phyloP scores from a whole-genome alignment of 2,797 vertebrate genomes.

The Amblyopsis hoosieri region DNA sequence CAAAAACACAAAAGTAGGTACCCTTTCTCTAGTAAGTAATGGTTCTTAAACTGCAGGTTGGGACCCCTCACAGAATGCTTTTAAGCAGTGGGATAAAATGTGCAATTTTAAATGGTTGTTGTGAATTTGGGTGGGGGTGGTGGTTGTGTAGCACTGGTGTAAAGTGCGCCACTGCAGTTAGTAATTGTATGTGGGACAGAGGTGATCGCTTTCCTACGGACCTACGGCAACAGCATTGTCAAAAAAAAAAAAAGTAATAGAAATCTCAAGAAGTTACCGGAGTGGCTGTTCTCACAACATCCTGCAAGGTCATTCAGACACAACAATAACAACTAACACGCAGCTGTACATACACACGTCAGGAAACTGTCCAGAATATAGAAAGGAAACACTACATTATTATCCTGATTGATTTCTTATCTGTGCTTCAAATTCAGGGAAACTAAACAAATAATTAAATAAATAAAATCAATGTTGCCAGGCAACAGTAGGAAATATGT shows the following conservation, averaged over 20 bases:
- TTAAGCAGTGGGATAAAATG: too few relatives aligned
- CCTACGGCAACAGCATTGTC: slow-evolving; percentile 52
- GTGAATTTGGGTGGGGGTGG: not conserved
- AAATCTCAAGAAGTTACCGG: slow-evolving; percentile 50
- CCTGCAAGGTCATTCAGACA: slow-evolving; percentile 49
- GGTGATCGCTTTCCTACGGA: slow-evolving; percentile 74
- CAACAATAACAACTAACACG: slow-evolving; percentile 16
- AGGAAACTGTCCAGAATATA: not conserved
- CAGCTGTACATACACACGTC: slow-evolving; percentile 9
- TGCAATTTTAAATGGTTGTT: not conserved
- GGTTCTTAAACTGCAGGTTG: too few relatives aligned
- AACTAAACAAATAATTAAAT: too few relatives aligned
- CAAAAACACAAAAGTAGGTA: too few relatives aligned
- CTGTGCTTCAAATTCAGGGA: too few relatives aligned
- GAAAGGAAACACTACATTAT: too few relatives aligned
- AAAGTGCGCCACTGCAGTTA: not conserved
- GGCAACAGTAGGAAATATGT: not conserved
- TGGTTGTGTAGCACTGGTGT: too few relatives aligned
- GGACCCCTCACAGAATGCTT: too few relatives aligned
- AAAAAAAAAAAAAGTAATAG: slow-evolving; percentile 31
- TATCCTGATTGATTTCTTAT: too few relatives aligned
- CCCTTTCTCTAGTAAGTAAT: too few relatives aligned
- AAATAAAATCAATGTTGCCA: too few relatives aligned
- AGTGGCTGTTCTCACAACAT: slow-evolving; percentile 42
- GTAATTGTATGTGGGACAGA: slow-evolving; percentile 67